Evolutionary conservation across 2,797 vertebrate genomes (phyloP), one percentile per base, ranked within the genome.

Genomic region (Zalophus californianus): DNA sequence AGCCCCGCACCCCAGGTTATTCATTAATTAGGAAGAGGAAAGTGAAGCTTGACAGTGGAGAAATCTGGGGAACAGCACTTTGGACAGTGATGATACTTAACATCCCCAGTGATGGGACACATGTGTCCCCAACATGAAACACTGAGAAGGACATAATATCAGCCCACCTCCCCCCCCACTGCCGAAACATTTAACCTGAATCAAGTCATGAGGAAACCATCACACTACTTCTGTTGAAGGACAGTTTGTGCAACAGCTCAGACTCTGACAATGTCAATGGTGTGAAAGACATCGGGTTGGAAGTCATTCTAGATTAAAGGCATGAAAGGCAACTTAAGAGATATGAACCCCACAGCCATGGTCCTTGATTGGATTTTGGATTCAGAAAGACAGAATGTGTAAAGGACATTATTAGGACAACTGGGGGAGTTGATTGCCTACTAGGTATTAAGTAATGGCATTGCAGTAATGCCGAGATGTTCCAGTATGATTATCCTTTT

Each of bases 301-400:
- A 9, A 41, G 18, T 0, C 10, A 10, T 18, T 73, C 14, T 5
- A 7, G 54, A 72, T 12, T 15, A 25, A 60, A 60, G 62, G 72
- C 2, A 7, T 25, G 14, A 15, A 4, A 50, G 86, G 25, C 11
- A 21, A 41, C 2, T 1, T 2, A 14, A 21, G 3, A 38, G 20
- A 7, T 0, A 7, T 0, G 29, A 1, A 32, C 38, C 0, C 25
- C 2, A 0, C 20, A 3, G 0, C 4, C 0, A 1, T 0, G 32
- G 15, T 25, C 58, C 54, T 10, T 13, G 50, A 23, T 1, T 5
- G 84, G 18, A 27, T 15, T 16, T 27, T 21, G 56, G 68, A 7
- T 1, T 2, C 29, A 50, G 79, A 70, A 72, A 52, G 82, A 62
- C 20, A 8, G 1, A 25, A 35, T 18, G 2, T 27, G 4, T 10